Conservation (phyloP, 1,140 invertebrate genomes). For the Ceratina australensis region DNA sequence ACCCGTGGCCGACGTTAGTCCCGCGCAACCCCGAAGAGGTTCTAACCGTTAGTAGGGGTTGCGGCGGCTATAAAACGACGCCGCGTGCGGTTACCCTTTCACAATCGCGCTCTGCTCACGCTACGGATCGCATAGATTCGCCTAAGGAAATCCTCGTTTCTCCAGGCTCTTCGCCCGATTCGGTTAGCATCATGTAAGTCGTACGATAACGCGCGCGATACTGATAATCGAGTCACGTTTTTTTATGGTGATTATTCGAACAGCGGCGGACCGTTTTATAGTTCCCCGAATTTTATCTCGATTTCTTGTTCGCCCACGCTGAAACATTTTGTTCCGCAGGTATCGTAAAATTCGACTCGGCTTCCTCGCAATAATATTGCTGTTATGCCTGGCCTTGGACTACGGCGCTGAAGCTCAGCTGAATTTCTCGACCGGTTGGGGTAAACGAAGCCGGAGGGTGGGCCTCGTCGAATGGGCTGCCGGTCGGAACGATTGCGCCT, state of each 20-base stretch:
- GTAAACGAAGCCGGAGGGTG: slow-evolving; percentile 65
- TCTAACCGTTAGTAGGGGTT: background rate
- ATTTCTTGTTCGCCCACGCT: background rate
- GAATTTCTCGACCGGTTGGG: slow-evolving; percentile 76
- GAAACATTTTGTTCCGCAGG: slow-evolving; percentile 29
- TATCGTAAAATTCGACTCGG: slow-evolving; percentile 43
- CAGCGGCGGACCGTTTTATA: too few relatives aligned
- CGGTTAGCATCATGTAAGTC: slow-evolving; percentile 26
- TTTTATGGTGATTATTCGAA: too few relatives aligned
- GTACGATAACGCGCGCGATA: too few relatives aligned
- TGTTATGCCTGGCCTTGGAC: slow-evolving; percentile 58
- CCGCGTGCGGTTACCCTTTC: background rate
- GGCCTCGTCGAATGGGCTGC: slow-evolving; percentile 38
- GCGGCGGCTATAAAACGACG: slow-evolving; percentile 47
- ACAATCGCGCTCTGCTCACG: slow-evolving; percentile 17
- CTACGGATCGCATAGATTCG: background rate
- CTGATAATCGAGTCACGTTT: background rate
- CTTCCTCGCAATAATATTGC: slow-evolving; percentile 48
- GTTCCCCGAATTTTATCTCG: too few relatives aligned
- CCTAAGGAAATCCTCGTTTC: too few relatives aligned
- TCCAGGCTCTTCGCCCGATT: background rate
- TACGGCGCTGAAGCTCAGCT: slow-evolving; percentile 66
- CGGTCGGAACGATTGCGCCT: slow-evolving; percentile 12
- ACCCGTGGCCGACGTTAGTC: background rate
- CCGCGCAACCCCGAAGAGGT: background rate